phyloP scores from a whole-genome alignment of 2,797 vertebrate genomes.

The Lepilemur ruficaudatus region DNA sequence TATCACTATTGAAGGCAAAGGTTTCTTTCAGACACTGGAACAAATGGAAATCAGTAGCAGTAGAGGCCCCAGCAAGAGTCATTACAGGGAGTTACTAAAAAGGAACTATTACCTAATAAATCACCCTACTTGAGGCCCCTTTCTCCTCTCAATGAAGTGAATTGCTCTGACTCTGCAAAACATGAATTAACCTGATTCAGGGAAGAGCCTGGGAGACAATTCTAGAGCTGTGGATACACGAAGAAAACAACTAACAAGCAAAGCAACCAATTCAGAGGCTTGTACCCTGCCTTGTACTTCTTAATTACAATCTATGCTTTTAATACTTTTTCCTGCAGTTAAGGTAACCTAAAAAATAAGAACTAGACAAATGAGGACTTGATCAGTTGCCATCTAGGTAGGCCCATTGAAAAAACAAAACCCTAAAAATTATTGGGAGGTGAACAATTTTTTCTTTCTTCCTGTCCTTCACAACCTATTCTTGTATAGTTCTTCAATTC shows the following conservation, averaged over 20 bases:
- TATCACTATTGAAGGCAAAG: background rate
- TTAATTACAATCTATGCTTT: background rate
- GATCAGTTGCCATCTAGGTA: background rate
- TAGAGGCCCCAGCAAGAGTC: background rate
- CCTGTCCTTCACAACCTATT: background rate
- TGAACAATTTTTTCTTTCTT: background rate
- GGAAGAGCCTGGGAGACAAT: background rate
- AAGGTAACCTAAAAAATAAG: background rate
- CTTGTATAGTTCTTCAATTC: background rate
- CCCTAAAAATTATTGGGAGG: background rate
- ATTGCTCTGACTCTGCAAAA: background rate
- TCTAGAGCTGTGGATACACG: background rate
- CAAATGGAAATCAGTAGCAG: background rate
- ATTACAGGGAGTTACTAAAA: background rate
- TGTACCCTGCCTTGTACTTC: background rate
- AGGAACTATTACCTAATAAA: background rate
- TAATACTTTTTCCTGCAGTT: background rate
- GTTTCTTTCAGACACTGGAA: background rate
- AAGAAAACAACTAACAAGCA: background rate
- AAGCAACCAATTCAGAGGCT: background rate
- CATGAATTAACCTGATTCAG: background rate
- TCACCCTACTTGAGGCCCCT: background rate
- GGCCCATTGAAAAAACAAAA: background rate
- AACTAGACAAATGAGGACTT: background rate
- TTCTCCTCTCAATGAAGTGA: background rate